Evolutionary conservation across 2,113 vertebrate species (phyloP).

Genomic region (Plotosus lineatus): DNA sequence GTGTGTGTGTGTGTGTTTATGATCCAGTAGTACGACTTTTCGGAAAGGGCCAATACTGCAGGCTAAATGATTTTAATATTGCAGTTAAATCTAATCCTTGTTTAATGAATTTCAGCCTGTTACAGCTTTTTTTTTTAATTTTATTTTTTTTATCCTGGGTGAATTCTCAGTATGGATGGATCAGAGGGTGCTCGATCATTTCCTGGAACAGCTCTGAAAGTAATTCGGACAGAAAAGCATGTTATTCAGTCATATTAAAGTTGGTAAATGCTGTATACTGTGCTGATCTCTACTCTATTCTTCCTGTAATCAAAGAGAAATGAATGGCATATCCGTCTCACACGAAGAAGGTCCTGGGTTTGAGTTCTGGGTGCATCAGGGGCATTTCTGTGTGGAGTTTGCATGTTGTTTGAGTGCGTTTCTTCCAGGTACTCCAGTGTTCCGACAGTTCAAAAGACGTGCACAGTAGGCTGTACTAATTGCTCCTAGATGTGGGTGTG

Average conservation of each 20-base stretch:
- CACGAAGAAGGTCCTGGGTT: too few relatives aligned
- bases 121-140: not conserved
- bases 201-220: not conserved
- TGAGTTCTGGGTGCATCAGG: too few relatives aligned
- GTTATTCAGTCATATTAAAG: not conserved
- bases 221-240: not conserved
- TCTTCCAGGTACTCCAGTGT: too few relatives aligned
- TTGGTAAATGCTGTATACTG: too few relatives aligned
- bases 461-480: too few relatives aligned
- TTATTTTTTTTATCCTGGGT: not conserved
- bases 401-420: too few relatives aligned
- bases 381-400: too few relatives aligned
- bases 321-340: too few relatives aligned
- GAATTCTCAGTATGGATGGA: not conserved
- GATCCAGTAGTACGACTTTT: not conserved
- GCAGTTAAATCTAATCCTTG: slow-evolving; percentile 9
- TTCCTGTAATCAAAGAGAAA: too few relatives aligned
- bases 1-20: slow-evolving; percentile 38
- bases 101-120: not conserved
- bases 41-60: slow-evolving; percentile 4
- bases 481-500: too few relatives aligned
- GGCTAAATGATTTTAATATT: not conserved
- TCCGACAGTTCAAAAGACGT: too few relatives aligned
- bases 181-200: not conserved
- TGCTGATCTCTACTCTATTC: too few relatives aligned